Base-by-base conservation (phyloP, 2,797 vertebrate species). In the Syngnathus rostellatus region DNA sequence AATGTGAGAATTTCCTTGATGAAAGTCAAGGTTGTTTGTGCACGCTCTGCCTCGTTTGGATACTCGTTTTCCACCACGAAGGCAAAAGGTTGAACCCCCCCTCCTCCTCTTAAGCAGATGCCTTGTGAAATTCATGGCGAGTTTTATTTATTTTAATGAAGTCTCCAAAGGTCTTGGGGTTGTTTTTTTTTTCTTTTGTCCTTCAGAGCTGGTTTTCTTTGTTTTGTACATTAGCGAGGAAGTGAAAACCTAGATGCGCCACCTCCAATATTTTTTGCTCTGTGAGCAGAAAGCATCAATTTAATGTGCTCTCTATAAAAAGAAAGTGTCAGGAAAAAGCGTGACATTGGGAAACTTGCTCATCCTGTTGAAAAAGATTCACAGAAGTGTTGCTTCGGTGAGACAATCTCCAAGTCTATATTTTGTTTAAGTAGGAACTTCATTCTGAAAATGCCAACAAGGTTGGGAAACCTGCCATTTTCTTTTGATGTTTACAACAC, bases 21-120 rank as follows among this genome's bases (percentile, higher is more conserved):
- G 86, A 87, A 91, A 89, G 88, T 90, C 90, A 91, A 92, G 90
- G 90, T 90, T 92, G 89, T 90, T 92, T 89, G 86, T 85, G 80
- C 86, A 80, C 82, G 77, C 83, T 82, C 83, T 77, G 87, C 87
- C 87, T 86, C 79, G 77, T 88, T 81, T 78, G 87, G 85, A 88
- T 85, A 86, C 85, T 85, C 89, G 84, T 88, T 87, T 88, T 89
- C 86, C 84, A 85, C 86, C 77, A 88, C 81, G 85, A 87, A 91
- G 88, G 90, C 89, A 88, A 90, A 91, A 90, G 89, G 90, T 88
- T 89, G 81, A 86, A n/a, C 23, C 23, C 11, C n/a, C n/a, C 70
- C 65, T n/a, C 60, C 9, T 23, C 40, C 6, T 81, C 86, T 70
- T 80, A 89, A 89, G 89, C 31, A 88, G 80, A 83, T 61, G 75